These are phyloP conservation scores for Podocnemis expansa DNA, from an alignment of 2,113 vertebrate genomes.

Conservation along the genomic window DNA sequence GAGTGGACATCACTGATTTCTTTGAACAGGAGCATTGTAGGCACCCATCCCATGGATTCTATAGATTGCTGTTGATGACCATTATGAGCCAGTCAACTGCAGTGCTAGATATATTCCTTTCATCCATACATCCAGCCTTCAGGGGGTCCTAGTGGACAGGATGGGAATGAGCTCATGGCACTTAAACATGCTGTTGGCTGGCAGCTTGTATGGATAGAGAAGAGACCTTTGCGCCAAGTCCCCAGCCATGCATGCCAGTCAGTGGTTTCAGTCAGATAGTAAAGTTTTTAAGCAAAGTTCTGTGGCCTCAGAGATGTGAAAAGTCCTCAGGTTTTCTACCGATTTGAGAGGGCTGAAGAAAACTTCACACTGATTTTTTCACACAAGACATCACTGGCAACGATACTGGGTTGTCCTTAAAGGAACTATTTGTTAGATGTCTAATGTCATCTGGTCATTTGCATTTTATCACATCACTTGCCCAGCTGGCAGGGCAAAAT, in stretches of 20 bases:
- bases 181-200: background rate
- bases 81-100: background rate
- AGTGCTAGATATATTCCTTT: background rate
- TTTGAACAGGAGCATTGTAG: background rate
- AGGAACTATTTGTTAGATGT: background rate
- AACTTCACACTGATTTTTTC: slow-evolving; percentile 21
- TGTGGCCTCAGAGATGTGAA: background rate
- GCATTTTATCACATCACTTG: background rate
- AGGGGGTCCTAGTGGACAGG: background rate
- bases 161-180: background rate
- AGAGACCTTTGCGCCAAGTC: background rate
- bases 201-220: background rate
- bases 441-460: slow-evolving; percentile 23
- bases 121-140: background rate
- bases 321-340: background rate
- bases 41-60: too few relatives aligned
- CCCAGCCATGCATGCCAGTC: background rate
- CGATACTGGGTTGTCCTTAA: slow-evolving; percentile 17
- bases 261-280: background rate
- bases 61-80: background rate
- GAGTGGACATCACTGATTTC: background rate
- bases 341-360: background rate
- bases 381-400: background rate
- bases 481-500: background rate
- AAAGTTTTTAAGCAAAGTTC: background rate